Conservation (phyloP, 2,888 invertebrate species). For the Ophioninae sp. region DNA sequence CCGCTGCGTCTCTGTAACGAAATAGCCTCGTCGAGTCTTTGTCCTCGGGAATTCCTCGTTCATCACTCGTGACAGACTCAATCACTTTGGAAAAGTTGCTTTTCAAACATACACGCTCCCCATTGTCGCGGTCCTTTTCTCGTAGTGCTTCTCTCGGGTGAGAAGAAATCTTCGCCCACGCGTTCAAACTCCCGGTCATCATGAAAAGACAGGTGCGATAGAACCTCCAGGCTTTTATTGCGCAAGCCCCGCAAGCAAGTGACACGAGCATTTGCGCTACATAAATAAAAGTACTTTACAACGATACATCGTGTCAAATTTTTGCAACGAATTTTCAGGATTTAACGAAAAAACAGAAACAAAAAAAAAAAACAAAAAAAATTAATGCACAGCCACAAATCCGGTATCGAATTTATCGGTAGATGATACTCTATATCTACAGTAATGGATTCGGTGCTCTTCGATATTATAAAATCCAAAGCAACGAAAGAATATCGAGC, state of each 20-base stretch:
- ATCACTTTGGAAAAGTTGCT: constrained; percentile 54
- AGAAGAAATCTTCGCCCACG: constrained; percentile 50
- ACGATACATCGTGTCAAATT: constrained; percentile 12
- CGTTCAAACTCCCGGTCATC: constrained; percentile 40
- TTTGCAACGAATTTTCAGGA: not conserved
- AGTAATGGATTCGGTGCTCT: not conserved
- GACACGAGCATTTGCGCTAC: constrained; percentile 29
- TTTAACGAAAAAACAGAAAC: not conserved
- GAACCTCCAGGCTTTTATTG: constrained; percentile 50
- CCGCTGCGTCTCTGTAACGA: not conserved
- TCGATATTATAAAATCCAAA: not conserved
- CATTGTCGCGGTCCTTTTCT: constrained; percentile 25
- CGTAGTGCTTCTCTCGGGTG: constrained; percentile 45
- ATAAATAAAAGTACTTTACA: constrained; percentile 23
- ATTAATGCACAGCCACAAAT: not conserved
- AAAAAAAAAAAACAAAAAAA: not conserved
- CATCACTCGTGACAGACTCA: constrained; percentile 50
- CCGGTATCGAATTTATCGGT: constrained; percentile 4
- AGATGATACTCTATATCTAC: not conserved
- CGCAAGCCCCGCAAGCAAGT: constrained; percentile 23
- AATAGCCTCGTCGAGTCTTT: constrained; percentile 13
- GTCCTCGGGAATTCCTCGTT: constrained; percentile 46
- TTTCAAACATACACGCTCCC: constrained; percentile 50
- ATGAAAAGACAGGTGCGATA: constrained; percentile 58
- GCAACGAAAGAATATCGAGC: not conserved